Evolutionary conservation across 2,113 vertebrate species (phyloP).

Genomic region (Propithecus coquereli): DNA sequence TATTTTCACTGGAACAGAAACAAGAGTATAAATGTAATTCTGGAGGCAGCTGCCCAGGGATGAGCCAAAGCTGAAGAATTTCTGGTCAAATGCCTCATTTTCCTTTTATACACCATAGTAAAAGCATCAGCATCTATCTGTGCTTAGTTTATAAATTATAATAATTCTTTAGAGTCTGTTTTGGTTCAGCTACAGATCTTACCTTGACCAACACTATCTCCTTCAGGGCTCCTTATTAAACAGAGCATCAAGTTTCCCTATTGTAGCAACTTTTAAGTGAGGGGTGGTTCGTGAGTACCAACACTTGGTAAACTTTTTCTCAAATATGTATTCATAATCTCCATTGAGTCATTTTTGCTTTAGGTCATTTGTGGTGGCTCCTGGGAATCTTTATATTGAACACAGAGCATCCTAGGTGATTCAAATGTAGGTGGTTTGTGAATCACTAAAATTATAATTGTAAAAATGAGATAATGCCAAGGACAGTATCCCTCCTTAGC

Average conservation of each 20-base stretch:
- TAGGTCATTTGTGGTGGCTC: neutral
- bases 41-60: neutral
- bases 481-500: neutral
- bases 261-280: neutral
- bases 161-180: neutral
- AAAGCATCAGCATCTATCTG: neutral
- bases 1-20: conserved; percentile 35
- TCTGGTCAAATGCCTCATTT: neutral
- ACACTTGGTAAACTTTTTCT: neutral
- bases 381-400: neutral
- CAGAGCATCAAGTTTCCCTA: neutral
- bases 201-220: neutral
- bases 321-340: neutral
- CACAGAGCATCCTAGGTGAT: neutral
- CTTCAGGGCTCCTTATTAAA: neutral
- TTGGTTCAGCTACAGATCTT: neutral
- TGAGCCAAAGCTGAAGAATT: neutral
- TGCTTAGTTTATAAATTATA: neutral
- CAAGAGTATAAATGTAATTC: conserved; percentile 20
- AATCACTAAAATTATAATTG: neutral
- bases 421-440: neutral
- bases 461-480: neutral
- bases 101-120: neutral
- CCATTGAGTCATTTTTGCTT: neutral
- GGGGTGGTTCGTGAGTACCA: neutral